Evolutionary conservation across 2,797 vertebrate species (phyloP), one percentile per base, ranked within the genome.

Genomic region (Brachyrhaphis roseni): DNA sequence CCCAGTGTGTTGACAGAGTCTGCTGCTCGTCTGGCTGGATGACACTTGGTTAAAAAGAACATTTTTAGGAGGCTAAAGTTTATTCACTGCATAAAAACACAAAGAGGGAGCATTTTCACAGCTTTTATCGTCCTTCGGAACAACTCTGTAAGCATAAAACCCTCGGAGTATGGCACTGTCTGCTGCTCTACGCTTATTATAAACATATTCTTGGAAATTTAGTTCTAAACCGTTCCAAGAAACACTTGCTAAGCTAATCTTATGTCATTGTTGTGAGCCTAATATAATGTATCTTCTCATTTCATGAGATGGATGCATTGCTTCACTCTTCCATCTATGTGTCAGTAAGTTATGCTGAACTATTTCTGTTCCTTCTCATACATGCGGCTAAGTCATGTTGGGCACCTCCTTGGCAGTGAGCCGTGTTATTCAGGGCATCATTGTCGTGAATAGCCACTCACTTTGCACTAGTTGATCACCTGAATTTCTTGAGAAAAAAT

Each of bases 341-440:
- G 59, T 18, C 34, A 18, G 31, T 64, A 1, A 16, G 13, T 62
- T 16, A 64, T 83, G 80, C 81, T 59, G 28, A 53, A 45, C 57
- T 5, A 13, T 66, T 82, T 76, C 2, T 72, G 6, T 43, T 18
- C 28, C 4, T 70, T 45, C 45, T 6, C 26, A 11, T 70, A 43
- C 59, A 41, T 26, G 23, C 4, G 8, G 26, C 39, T 43, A 51
- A 83, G 51, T 64, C 5, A 16, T 71, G 76, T 36, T 16, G 31
- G 59, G 72, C 3, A 8, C 6, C 13, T 15, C 8, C 70, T 49
- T 73, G 74, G 75, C 76, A 57, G 80, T 76, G 47, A 34, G 72
- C 78, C 83, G 75, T 89, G 86, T 86, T 55, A 86, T 77, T 87
- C 87, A 88, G 92, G 84, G 87, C 89, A 87, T 81, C 72, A 90